Percentiles rank a stretch among this genome's conserved stretches.
phyloP scores from a whole-genome alignment of 2,888 invertebrate species.

The Elegia similella region DNA sequence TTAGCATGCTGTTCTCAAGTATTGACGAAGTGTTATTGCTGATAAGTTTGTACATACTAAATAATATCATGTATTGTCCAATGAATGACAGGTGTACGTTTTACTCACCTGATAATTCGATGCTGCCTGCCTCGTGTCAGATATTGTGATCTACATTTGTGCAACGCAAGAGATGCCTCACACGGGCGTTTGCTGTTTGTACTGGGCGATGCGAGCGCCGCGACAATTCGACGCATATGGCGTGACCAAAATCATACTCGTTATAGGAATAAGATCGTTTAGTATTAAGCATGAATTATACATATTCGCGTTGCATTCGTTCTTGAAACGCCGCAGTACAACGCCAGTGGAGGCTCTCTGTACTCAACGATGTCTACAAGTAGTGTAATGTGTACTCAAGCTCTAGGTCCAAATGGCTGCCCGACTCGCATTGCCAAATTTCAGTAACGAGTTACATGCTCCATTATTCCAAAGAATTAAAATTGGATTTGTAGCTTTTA shows the following conservation, averaged over 20 bases:
- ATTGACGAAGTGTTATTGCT: too few relatives aligned
- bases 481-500: constrained; percentile 61
- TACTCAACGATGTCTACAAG: background rate
- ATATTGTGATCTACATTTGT: background rate
- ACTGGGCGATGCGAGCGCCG: background rate
- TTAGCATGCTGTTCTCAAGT: too few relatives aligned
- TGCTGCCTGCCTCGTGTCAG: too few relatives aligned
- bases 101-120: too few relatives aligned
- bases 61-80: too few relatives aligned
- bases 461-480: constrained; percentile 71
- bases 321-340: background rate
- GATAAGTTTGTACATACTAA: too few relatives aligned
- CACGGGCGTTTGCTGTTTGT: background rate
- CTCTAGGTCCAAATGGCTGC: constrained; percentile 38
- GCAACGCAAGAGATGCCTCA: background rate
- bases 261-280: background rate
- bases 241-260: background rate
- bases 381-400: background rate
- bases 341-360: background rate
- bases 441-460: constrained; percentile 52
- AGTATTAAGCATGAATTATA: background rate
- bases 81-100: too few relatives aligned
- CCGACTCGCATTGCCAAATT: constrained; percentile 64
- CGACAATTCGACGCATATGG: background rate
- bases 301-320: background rate